Evolutionary conservation across 1,140 invertebrate genomes (phyloP).

Genomic region (Coenobita brevimanus): DNA sequence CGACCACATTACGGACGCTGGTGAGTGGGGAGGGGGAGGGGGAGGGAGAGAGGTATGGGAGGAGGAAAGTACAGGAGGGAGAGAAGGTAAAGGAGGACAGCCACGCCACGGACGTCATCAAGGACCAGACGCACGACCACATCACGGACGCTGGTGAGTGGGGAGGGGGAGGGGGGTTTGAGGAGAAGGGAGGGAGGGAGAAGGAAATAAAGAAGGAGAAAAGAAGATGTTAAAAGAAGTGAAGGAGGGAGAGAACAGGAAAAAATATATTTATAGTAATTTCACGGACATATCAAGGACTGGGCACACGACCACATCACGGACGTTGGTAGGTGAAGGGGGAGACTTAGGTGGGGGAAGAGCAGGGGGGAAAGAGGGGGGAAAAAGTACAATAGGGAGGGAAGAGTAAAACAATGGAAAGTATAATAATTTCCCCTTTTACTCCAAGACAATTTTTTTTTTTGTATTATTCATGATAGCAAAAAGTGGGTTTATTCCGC

Average conservation of each 20-base stretch:
- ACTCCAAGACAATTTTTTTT: too few relatives aligned
- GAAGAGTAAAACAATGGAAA: slow-evolving; percentile 91
- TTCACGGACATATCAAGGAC: slow-evolving; percentile 36
- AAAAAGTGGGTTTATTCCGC: too few relatives aligned
- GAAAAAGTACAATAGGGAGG: slow-evolving; percentile 91
- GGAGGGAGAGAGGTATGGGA: slow-evolving; percentile 88
- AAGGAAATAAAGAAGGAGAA: too few relatives aligned
- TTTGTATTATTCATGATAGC: too few relatives aligned
- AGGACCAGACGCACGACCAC: slow-evolving; percentile 26
- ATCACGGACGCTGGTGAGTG: slow-evolving; percentile 31
- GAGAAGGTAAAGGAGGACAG: slow-evolving; percentile 90
- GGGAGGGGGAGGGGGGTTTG: too few relatives aligned
- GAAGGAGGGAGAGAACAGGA: slow-evolving; percentile 95
- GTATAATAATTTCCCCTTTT: too few relatives aligned
- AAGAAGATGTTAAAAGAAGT: slow-evolving; percentile 90
- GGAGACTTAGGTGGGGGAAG: too few relatives aligned
- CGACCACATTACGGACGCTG: slow-evolving; percentile 13
- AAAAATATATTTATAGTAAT: slow-evolving; percentile 80
- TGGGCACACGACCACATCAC: slow-evolving; percentile 18
- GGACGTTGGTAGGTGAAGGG: slow-evolving; percentile 18
- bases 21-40: slow-evolving; percentile 78
- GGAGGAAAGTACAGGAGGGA: slow-evolving; percentile 91
- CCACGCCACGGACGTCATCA: slow-evolving; percentile 36
- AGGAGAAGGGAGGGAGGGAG: background rate
- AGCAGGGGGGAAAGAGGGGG: too few relatives aligned